phyloP scores from a whole-genome alignment of 2,888 invertebrate species.

The Eulithis testata region DNA sequence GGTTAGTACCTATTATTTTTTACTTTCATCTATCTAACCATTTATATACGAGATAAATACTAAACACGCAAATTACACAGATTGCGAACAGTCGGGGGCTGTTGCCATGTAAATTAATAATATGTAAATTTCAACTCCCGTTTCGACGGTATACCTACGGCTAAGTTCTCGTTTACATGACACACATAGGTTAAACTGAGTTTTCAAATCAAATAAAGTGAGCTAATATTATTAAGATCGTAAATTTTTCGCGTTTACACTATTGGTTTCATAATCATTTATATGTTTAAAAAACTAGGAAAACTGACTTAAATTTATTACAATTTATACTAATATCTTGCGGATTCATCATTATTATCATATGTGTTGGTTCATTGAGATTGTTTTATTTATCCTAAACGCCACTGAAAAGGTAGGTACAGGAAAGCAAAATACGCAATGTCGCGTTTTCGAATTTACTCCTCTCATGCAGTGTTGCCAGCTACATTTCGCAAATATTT shows the following conservation, averaged over 20 bases:
- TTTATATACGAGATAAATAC: conserved; percentile 52
- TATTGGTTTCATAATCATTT: no score
- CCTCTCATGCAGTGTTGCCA: neutral
- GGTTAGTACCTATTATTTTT: neutral
- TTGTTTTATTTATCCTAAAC: no score
- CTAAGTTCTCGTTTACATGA: conserved; percentile 60
- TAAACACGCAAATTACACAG: conserved; percentile 78
- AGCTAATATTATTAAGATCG: neutral
- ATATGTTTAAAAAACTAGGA: no score
- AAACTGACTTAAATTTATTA: no score
- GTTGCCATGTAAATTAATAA: conserved; percentile 80
- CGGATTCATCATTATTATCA: no score
- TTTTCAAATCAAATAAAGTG: conserved; percentile 10
- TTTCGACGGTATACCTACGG: conserved; percentile 38
- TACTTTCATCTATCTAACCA: conserved; percentile 1
- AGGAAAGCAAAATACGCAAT: no score
- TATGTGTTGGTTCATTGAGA: no score
- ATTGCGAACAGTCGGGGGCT: conserved; percentile 67
- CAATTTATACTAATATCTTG: no score
- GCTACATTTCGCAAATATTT: neutral
- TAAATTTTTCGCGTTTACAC: no score
- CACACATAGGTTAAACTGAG: conserved; percentile 48
- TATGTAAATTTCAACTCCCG: conserved; percentile 77
- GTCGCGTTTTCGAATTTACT: no score
- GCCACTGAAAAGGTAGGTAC: no score